phyloP scores from a whole-genome alignment of 2,113 vertebrate species.

The Sterna hirundo region DNA sequence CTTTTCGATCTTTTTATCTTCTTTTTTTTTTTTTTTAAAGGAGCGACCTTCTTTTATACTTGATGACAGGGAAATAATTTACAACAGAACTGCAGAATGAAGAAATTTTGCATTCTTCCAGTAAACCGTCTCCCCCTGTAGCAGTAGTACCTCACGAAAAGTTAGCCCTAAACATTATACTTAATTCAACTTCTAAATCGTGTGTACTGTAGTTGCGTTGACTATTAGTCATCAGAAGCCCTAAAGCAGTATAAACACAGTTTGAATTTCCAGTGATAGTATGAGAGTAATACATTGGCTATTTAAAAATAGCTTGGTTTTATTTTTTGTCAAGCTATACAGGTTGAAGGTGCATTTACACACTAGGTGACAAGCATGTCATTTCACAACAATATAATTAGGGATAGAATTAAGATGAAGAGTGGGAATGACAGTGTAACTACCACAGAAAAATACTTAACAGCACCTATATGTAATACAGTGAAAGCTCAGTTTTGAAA shows the following conservation, averaged over 20 bases:
- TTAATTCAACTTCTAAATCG: constrained; percentile 57
- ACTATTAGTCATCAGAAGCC: constrained; percentile 45
- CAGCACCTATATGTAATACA: neutral
- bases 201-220: constrained; percentile 21
- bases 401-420: neutral
- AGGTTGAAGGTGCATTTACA: neutral
- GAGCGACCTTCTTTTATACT: neutral
- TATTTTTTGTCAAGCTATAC: neutral
- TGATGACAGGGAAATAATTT: neutral
- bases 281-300: constrained; percentile 18
- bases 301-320: neutral
- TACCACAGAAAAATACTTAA: neutral
- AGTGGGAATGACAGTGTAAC: neutral
- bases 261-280: constrained; percentile 52
- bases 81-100: neutral
- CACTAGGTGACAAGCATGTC: neutral
- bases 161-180: constrained; percentile 62
- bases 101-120: constrained; percentile 24
- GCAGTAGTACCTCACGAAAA: constrained; percentile 39
- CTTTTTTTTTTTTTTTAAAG: neutral
- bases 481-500: neutral
- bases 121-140: neutral
- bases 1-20: neutral
- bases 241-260: constrained; percentile 49
- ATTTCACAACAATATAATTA: neutral